Conservation (phyloP, 2,113 vertebrate species). For the Eptesicus fuscus region DNA sequence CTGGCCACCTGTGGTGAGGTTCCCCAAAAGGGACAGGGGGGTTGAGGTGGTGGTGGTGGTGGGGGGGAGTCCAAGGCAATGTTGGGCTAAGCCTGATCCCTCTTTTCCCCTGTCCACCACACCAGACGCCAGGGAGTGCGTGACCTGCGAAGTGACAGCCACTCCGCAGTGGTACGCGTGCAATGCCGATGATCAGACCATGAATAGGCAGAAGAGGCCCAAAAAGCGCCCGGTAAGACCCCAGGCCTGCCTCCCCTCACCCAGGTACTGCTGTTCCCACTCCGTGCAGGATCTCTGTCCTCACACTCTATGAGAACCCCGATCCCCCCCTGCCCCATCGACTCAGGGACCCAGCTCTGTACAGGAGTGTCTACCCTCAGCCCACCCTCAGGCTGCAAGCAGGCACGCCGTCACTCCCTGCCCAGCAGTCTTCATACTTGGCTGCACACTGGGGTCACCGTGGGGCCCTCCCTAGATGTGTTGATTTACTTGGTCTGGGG, state of each 20-base stretch:
- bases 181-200: conserved; percentile 93
- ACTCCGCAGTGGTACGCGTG: conserved; percentile 94
- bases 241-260: neutral
- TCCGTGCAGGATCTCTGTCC: too few species aligned
- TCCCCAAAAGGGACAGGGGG: conserved; percentile 37
- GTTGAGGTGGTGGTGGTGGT: too few species aligned
- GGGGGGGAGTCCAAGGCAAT: neutral
- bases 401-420: neutral
- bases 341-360: neutral
- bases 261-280: neutral
- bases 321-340: too few species aligned
- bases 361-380: too few species aligned
- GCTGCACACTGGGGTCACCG: neutral
- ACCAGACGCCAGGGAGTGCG: conserved; percentile 84
- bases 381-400: neutral
- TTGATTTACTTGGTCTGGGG: neutral
- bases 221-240: conserved; percentile 91
- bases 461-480: neutral
- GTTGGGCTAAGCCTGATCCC: conserved; percentile 8
- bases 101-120: neutral
- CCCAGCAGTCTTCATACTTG: neutral
- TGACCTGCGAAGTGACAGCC: conserved; percentile 84
- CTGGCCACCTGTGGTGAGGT: conserved; percentile 79
- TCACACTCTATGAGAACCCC: too few species aligned
- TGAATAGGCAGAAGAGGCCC: conserved; percentile 92